Evolutionary conservation across 23 tunicate genomes (phyloP).

Genomic region (Styela plicata): DNA sequence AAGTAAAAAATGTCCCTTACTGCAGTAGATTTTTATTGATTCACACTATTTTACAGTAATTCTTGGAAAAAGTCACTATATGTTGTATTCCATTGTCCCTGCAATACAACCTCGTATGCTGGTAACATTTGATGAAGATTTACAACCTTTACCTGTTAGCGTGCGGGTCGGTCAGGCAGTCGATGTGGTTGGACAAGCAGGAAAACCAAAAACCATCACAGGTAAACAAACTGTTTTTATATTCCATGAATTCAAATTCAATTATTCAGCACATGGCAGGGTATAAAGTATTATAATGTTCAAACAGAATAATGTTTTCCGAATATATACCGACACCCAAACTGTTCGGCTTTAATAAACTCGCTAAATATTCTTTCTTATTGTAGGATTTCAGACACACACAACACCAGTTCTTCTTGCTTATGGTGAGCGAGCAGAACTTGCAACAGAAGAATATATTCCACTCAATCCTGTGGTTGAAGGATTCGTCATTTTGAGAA

Average conservation of each 20-base stretch:
- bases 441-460: slow-evolving; percentile 95
- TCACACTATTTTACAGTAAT: slow-evolving; percentile 35
- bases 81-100: slow-evolving; percentile 85
- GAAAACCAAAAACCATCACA: slow-evolving; percentile 97
- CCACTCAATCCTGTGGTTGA: slow-evolving; percentile 89
- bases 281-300: too few species aligned
- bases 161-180: slow-evolving; percentile 99
- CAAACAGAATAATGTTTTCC: too few species aligned
- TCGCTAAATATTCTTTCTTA: too few species aligned
- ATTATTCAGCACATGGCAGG: too few species aligned
- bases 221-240: slow-evolving; percentile 35
- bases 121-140: slow-evolving; percentile 81
- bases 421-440: slow-evolving; percentile 96
- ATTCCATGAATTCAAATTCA: too few species aligned
- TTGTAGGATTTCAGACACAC: slow-evolving; percentile 91
- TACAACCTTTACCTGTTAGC: slow-evolving; percentile 79
- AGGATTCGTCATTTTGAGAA: slow-evolving; percentile 89
- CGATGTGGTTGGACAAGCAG: slow-evolving; percentile 99
- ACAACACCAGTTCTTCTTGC: slow-evolving; percentile 95
- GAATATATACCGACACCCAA: too few species aligned
- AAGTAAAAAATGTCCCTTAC: not conserved
- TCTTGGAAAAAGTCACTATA: slow-evolving; percentile 87
- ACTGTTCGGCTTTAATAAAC: too few species aligned
- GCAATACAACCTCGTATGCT: slow-evolving; percentile 96
- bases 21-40: not conserved